Conservation (phyloP, 2,797 vertebrate genomes). For the Rhabdophis nuchalis region DNA sequence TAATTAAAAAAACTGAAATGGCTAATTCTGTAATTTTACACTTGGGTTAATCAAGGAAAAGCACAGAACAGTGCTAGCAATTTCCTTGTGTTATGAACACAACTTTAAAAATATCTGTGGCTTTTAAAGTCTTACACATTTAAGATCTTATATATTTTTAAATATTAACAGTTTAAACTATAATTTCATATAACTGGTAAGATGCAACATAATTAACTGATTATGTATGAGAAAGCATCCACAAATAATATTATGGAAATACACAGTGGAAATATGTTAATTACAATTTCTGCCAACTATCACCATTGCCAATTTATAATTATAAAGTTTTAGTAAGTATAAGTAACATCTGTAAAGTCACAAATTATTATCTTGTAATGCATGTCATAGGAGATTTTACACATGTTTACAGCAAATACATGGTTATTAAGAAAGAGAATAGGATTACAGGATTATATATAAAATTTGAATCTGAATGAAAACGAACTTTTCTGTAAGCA, state of each 20-base stretch:
- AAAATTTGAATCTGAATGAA: not conserved
- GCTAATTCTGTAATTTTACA: not conserved
- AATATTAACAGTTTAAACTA: not conserved
- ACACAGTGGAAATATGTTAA: not conserved
- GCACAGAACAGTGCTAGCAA: not conserved
- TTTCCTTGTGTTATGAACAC: not conserved
- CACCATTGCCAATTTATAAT: not conserved
- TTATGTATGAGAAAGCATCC: not conserved
- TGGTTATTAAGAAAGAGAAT: not conserved
- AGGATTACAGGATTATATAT: not conserved
- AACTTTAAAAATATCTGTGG: not conserved
- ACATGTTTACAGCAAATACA: not conserved
- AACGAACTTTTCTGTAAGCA: not conserved
- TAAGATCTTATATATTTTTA: not conserved
- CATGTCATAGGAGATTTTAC: not conserved
- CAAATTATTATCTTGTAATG: not conserved
- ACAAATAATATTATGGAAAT: not conserved
- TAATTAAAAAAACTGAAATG: not conserved
- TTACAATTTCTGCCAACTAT: not conserved
- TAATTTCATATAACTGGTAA: not conserved
- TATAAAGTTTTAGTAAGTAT: not conserved
- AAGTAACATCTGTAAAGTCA: not conserved
- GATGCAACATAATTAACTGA: not conserved
- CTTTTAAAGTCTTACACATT: not conserved
- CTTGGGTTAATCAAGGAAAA: not conserved